Conservation (phyloP, 2,113 vertebrate species). For the Scortum barcoo region DNA sequence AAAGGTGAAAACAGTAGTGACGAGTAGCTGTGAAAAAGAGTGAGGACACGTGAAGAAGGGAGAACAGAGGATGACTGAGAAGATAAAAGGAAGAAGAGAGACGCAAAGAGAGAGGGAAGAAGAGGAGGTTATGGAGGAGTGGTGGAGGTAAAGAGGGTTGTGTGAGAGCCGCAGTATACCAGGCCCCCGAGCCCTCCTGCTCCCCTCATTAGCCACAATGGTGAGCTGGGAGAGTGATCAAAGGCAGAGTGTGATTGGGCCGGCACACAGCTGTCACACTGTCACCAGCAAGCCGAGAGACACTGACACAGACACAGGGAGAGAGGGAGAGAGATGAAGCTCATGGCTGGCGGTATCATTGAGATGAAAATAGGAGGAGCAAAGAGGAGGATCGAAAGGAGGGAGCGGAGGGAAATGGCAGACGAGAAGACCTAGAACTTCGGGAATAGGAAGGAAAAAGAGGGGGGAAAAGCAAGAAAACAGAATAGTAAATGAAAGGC, state of each 20-base stretch:
- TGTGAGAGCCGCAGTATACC: conserved; percentile 9
- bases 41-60: not conserved
- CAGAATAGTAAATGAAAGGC: not conserved
- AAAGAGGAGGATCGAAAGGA: not conserved
- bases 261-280: conserved; percentile 72
- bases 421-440: not conserved
- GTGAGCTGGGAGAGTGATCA: conserved; percentile 69
- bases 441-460: not conserved
- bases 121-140: conserved; percentile 12
- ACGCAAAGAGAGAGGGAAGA: not conserved
- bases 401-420: not conserved
- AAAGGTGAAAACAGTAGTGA: not conserved
- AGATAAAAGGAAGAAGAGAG: not conserved
- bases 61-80: not conserved
- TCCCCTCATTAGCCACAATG: conserved; percentile 72
- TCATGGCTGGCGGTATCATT: not conserved
- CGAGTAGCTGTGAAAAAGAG: not conserved
- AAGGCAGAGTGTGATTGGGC: conserved; percentile 55
- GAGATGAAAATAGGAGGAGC: conserved; percentile 3
- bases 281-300: conserved; percentile 55
- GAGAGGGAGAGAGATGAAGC: conserved; percentile 15
- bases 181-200: conserved; percentile 50
- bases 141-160: conserved; percentile 27
- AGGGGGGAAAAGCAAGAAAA: not conserved
- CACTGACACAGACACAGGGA: conserved; percentile 13